Evolutionary conservation across 2,888 invertebrate species (phyloP).

Genomic region (Drosophila hamatofila): DNA sequence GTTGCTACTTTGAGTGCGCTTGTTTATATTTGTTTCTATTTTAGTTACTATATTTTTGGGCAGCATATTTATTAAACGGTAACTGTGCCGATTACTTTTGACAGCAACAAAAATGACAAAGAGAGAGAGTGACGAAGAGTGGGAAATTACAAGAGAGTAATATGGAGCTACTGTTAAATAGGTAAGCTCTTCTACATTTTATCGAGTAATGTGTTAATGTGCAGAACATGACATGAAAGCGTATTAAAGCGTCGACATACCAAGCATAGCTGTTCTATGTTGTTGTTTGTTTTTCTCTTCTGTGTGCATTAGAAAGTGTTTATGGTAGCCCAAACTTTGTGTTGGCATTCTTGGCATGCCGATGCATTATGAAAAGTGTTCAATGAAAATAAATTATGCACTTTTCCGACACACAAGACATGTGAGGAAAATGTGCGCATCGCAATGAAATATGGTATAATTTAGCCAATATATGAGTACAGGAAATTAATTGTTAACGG

Average conservation of each 20-base stretch:
- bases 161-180: not conserved
- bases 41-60: not conserved
- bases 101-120: not conserved
- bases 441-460: conserved; percentile 70
- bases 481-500: conserved; percentile 53
- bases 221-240: conserved; percentile 4
- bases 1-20: not conserved
- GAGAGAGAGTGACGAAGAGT: not conserved
- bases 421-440: conserved; percentile 38
- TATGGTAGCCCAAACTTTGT: conserved; percentile 18
- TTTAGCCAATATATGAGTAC: conserved; percentile 51
- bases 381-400: conserved; percentile 29
- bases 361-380: conserved; percentile 44
- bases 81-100: not conserved
- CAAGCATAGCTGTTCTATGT: not conserved
- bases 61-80: not conserved
- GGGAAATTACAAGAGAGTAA: not conserved
- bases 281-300: not conserved
- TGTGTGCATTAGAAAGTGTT: conserved; percentile 48
- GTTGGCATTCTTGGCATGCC: conserved; percentile 47
- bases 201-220: conserved; percentile 1
- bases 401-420: conserved; percentile 11
- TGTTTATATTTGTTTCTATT: not conserved
- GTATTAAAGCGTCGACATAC: conserved; percentile 1
- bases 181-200: not conserved